These are phyloP conservation scores for Dendrolimus houi DNA, from an alignment of 2,888 invertebrate species.

Conservation along the genomic window DNA sequence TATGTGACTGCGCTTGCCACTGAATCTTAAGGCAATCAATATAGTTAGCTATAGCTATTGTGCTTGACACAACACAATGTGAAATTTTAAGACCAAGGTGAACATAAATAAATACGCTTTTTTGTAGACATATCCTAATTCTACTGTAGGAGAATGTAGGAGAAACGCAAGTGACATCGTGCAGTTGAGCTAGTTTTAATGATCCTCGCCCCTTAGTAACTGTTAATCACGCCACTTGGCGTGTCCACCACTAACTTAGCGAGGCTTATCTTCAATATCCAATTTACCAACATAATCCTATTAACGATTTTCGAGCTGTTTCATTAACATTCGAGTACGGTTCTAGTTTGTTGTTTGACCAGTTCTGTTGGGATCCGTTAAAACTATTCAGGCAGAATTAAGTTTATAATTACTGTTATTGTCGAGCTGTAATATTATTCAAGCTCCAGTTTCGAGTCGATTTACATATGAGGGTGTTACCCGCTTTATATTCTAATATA, in stretches of 20 bases:
- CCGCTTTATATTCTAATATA: too few species aligned
- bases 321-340: constrained; percentile 37
- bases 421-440: too few species aligned
- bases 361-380: background rate
- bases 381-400: background rate
- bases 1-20: too few species aligned
- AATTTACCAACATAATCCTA: constrained; percentile 62
- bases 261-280: constrained; percentile 61
- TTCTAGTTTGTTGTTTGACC: constrained; percentile 9
- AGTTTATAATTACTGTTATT: background rate
- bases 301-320: constrained; percentile 52
- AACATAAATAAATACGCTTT: too few species aligned
- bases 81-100: too few species aligned
- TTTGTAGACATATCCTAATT: too few species aligned
- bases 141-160: too few species aligned
- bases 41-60: too few species aligned
- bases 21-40: too few species aligned
- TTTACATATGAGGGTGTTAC: background rate
- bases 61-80: too few species aligned
- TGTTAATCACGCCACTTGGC: constrained; percentile 66
- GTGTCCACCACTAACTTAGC: constrained; percentile 59
- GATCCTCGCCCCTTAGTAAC: constrained; percentile 50
- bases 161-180: constrained; percentile 1
- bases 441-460: background rate
- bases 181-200: constrained; percentile 63